A percentile compares a stretch with the other conserved stretches of the same genome.
Evolutionary conservation across 2,113 vertebrate species (phyloP).

Genomic region (Nothobranchius kuhntae): DNA sequence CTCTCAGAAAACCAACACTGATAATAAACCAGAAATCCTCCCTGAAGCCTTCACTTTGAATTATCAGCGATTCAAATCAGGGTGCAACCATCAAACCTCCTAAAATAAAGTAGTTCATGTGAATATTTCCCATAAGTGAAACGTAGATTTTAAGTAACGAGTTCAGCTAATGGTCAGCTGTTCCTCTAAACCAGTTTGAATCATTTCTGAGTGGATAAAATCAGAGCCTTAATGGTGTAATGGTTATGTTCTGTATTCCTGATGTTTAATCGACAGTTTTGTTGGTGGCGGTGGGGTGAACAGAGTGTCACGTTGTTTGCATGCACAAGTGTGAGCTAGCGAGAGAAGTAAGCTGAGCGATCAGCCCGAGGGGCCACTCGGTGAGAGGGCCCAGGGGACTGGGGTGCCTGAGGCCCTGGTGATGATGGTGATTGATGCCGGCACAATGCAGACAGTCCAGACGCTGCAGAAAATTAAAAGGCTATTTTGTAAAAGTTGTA

Average conservation of each 20-base stretch:
- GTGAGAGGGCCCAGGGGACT: slow-evolving; percentile 75
- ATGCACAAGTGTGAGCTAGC: slow-evolving; percentile 16
- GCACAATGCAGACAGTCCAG: slow-evolving; percentile 79
- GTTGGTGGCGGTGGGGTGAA: neutral
- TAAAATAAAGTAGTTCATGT: too few species aligned
- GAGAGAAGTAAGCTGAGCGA: slow-evolving; percentile 35
- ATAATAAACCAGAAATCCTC: neutral
- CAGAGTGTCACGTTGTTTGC: slow-evolving; percentile 21
- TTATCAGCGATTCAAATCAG: too few species aligned
- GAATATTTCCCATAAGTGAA: too few species aligned
- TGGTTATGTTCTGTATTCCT: neutral
- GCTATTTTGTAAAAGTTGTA: slow-evolving; percentile 83
- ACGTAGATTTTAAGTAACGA: neutral
- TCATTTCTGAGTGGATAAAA: neutral
- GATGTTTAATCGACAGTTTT: slow-evolving; percentile 1
- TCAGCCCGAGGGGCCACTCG: slow-evolving; percentile 63
- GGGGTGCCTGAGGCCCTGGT: slow-evolving; percentile 58
- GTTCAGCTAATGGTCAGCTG: neutral
- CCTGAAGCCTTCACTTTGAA: neutral
- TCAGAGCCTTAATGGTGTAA: neutral
- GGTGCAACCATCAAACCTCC: too few species aligned
- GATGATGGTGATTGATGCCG: slow-evolving; percentile 84
- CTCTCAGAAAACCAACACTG: neutral
- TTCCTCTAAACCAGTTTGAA: neutral
- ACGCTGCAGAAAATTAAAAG: slow-evolving; percentile 83